Percentiles rank a stretch among this genome's conserved stretches.
phyloP scores from a whole-genome alignment of 2,888 invertebrate species.

The Rhingia campestris region DNA sequence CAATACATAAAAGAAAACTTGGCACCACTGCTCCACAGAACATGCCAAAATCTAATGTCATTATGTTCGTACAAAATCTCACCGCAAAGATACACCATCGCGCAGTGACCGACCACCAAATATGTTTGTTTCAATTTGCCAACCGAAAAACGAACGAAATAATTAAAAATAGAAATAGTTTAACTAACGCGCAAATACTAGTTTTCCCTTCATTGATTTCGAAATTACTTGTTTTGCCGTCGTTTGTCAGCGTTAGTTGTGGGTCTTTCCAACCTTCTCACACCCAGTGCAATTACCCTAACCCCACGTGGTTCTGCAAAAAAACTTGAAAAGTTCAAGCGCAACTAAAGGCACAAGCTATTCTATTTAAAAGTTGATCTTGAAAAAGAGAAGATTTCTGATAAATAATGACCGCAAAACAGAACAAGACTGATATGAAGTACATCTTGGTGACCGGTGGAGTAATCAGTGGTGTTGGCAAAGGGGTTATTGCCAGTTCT shows the following conservation, averaged over 20 bases:
- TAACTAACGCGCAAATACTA: too few species aligned
- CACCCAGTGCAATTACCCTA: not conserved
- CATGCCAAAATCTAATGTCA: too few species aligned
- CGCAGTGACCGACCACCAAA: too few species aligned
- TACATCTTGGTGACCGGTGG: conserved; percentile 99
- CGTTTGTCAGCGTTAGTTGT: not conserved
- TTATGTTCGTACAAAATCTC: too few species aligned
- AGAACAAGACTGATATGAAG: conserved; percentile 87
- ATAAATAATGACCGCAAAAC: conserved; percentile 13
- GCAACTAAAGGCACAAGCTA: too few species aligned
- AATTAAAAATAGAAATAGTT: too few species aligned
- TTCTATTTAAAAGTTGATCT: conserved; percentile 36
- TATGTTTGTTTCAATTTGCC: too few species aligned
- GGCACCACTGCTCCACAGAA: too few species aligned
- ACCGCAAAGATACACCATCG: too few species aligned
- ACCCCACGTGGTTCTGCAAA: conserved; percentile 9
- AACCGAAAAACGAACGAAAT: too few species aligned
- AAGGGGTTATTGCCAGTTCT: conserved; percentile 97
- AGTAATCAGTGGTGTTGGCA: conserved; percentile 99
- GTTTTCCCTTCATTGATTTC: not conserved
- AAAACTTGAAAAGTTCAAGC: not conserved
- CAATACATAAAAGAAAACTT: too few species aligned
- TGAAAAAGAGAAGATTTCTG: conserved; percentile 4
- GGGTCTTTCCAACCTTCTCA: not conserved
- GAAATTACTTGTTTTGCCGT: not conserved